phyloP scores from a whole-genome alignment of 2,797 vertebrate species.

The Chelmon rostratus region DNA sequence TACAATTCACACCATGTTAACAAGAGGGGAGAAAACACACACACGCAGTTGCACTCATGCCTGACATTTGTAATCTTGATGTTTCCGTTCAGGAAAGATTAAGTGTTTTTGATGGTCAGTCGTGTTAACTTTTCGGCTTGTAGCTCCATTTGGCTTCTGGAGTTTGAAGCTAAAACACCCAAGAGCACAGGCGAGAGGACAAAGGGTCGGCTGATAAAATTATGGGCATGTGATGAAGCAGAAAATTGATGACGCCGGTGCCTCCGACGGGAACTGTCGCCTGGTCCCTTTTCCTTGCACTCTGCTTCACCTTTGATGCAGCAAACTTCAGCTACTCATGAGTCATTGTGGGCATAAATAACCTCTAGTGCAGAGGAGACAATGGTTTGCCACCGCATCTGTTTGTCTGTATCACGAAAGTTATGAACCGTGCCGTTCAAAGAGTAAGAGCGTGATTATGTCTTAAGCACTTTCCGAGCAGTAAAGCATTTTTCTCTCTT shows the following conservation, averaged over 20 bases:
- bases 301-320: slow-evolving; percentile 56
- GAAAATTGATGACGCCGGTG: slow-evolving; percentile 50
- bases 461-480: slow-evolving; percentile 5
- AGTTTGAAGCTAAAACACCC: slow-evolving; percentile 9
- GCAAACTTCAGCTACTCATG: slow-evolving; percentile 38
- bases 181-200: slow-evolving; percentile 9
- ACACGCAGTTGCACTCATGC: not conserved
- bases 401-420: not conserved
- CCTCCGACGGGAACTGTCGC: slow-evolving; percentile 20
- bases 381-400: slow-evolving; percentile 14
- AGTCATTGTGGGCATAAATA: slow-evolving; percentile 59
- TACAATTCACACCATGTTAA: not conserved
- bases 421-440: not conserved
- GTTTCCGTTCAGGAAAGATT: not conserved
- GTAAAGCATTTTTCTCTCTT: not conserved
- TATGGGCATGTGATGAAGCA: slow-evolving; percentile 46
- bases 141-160: not conserved
- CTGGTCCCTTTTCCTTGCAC: slow-evolving; percentile 41
- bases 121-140: not conserved
- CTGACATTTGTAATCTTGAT: not conserved
- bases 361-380: slow-evolving; percentile 31
- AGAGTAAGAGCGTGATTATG: not conserved
- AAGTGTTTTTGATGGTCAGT: not conserved
- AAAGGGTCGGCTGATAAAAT: slow-evolving; percentile 41
- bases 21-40: too few relatives aligned